A percentile compares a stretch with the other conserved stretches of the same genome.
Conservation (phyloP, 2,113 vertebrate genomes). For the Pandion haliaetus region DNA sequence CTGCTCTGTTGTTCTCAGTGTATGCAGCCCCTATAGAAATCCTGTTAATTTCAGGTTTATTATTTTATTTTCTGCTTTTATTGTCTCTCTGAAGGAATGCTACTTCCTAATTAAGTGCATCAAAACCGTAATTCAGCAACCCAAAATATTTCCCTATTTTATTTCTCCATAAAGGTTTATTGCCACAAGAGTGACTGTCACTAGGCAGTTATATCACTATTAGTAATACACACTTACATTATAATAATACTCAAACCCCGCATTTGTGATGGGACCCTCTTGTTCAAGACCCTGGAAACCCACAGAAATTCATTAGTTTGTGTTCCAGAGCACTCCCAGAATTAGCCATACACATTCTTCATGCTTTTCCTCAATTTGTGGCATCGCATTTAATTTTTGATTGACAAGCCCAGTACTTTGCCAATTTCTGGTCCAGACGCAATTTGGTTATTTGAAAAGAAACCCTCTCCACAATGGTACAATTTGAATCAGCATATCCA, state of each 20-base stretch:
- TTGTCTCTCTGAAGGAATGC: slow-evolving; percentile 9
- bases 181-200: not conserved
- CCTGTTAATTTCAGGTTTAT: slow-evolving; percentile 2
- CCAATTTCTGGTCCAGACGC: not conserved
- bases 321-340: not conserved
- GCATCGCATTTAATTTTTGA: not conserved
- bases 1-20: not conserved
- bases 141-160: slow-evolving; percentile 9
- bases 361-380: not conserved
- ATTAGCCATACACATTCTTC: not conserved
- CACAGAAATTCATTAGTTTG: not conserved
- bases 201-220: not conserved
- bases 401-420: not conserved
- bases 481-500: not conserved
- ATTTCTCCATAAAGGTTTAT: slow-evolving; percentile 2
- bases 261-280: not conserved
- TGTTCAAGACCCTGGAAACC: not conserved
- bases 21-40: not conserved
- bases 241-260: not conserved
- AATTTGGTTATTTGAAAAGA: not conserved
- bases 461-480: not conserved
- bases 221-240: not conserved
- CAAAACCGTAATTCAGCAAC: not conserved
- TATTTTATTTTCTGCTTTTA: slow-evolving; percentile 36
- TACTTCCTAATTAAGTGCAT: slow-evolving; percentile 36